Percentiles rank a stretch among this genome's conserved stretches.
These are phyloP conservation scores for Ceyx melanurus DNA, from an alignment of 2,113 vertebrate genomes.

Conservation along the genomic window DNA sequence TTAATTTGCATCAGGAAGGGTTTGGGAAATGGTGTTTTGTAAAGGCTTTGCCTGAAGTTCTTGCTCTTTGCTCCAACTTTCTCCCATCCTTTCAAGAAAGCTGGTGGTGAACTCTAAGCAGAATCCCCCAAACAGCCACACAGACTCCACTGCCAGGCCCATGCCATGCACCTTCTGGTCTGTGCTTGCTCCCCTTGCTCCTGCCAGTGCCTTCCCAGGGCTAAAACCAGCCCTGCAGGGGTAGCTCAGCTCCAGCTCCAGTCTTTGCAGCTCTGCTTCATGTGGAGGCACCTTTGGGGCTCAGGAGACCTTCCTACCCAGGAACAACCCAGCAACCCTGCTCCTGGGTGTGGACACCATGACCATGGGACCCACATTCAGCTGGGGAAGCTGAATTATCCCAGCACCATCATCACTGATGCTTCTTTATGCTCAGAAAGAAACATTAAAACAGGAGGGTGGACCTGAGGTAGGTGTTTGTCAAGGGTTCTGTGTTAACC, in stretches of 20 bases:
- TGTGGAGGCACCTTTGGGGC: neutral
- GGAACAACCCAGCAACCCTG: neutral
- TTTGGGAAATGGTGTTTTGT: neutral
- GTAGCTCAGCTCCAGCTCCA: neutral
- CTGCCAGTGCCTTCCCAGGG: neutral
- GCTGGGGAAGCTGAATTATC: neutral
- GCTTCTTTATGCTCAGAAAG: neutral
- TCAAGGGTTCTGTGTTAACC: neutral
- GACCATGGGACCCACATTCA: neutral
- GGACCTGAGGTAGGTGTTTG: neutral
- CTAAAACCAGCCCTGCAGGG: neutral
- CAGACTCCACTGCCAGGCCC: neutral
- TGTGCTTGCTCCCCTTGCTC: neutral
- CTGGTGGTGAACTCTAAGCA: neutral
- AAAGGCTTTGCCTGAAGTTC: neutral
- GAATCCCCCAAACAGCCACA: neutral
- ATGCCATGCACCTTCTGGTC: rapidly evolving
- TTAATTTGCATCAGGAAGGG: neutral
- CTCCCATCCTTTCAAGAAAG: neutral
- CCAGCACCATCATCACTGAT: neutral
- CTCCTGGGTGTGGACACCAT: neutral
- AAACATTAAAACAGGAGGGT: neutral
- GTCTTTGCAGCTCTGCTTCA: neutral
- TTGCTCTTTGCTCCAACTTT: neutral
- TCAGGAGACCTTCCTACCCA: neutral